These are phyloP conservation scores for Antheraea yamamai DNA, from an alignment of 2,888 invertebrate species.

Conservation along the genomic window DNA sequence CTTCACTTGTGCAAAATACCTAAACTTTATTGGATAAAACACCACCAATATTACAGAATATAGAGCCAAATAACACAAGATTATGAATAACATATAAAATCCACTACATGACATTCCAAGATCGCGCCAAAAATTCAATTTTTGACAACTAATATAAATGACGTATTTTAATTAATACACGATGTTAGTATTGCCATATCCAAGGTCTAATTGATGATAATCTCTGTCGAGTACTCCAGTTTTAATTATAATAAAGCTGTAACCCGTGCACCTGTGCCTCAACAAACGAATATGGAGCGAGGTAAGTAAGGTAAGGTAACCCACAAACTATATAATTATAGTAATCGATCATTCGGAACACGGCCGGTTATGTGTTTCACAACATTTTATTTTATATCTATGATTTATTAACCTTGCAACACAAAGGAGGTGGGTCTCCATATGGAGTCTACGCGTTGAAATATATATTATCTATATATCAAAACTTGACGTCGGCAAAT, in stretches of 20 bases:
- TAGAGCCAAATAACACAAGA: no score
- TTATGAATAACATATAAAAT: no score
- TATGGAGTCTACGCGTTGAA: neutral
- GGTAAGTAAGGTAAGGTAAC: slow-evolving; percentile 13
- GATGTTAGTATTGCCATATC: neutral
- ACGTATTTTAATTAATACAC: neutral
- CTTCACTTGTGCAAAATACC: no score
- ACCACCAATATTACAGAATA: no score
- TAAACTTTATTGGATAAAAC: no score
- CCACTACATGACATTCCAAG: no score
- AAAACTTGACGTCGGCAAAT: no score
- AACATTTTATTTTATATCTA: slow-evolving; percentile 40
- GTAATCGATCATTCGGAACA: slow-evolving; percentile 36
- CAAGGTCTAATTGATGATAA: neutral
- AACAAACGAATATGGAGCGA: slow-evolving; percentile 11
- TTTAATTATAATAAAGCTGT: neutral
- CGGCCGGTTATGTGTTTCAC: slow-evolving; percentile 32
- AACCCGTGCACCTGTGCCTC: slow-evolving; percentile 9
- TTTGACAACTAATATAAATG: neutral
- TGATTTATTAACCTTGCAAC: slow-evolving; percentile 40
- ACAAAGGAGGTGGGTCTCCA: slow-evolving; percentile 19
- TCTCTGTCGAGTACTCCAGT: neutral
- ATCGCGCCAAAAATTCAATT: no score
- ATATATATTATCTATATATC: neutral
- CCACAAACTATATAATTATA: slow-evolving; percentile 35